phyloP scores from a whole-genome alignment of 2,888 invertebrate species.

The Mellilla xanthometata region DNA sequence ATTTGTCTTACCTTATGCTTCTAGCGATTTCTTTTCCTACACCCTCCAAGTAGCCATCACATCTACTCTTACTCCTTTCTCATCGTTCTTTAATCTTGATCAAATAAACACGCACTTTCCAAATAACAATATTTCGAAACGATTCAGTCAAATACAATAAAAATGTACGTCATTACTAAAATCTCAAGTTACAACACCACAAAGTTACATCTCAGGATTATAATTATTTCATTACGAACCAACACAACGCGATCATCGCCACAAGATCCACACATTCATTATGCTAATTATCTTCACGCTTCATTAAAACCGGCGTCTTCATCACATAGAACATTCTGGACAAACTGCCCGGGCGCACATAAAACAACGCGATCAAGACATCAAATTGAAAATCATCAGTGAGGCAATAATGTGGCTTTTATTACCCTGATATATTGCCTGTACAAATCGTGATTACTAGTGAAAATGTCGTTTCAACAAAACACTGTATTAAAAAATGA shows the following conservation, averaged over 20 bases:
- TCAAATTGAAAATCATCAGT: constrained; percentile 78
- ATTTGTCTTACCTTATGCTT: no score
- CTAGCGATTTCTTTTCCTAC: no score
- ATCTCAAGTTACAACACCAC: no score
- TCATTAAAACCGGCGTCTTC: constrained; percentile 36
- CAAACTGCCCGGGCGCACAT: constrained; percentile 43
- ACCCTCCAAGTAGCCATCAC: no score
- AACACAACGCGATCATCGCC: constrained; percentile 2
- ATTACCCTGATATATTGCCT: constrained; percentile 76
- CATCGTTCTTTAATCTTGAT: no score
- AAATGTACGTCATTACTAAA: no score
- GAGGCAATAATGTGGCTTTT: constrained; percentile 64
- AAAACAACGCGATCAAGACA: constrained; percentile 61
- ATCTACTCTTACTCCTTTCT: no score
- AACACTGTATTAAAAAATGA: constrained; percentile 81
- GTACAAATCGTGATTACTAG: constrained; percentile 78
- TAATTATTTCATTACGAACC: constrained; percentile 2
- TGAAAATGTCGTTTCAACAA: constrained; percentile 81
- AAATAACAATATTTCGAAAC: no score
- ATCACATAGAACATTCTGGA: no score
- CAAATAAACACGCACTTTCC: no score
- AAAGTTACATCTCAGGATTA: not conserved
- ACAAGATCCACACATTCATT: constrained; percentile 22
- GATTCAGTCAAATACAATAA: no score
- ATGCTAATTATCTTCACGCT: constrained; percentile 33